Evolutionary conservation across 2,888 invertebrate genomes (phyloP).

Genomic region (Ochropacha duplaris): DNA sequence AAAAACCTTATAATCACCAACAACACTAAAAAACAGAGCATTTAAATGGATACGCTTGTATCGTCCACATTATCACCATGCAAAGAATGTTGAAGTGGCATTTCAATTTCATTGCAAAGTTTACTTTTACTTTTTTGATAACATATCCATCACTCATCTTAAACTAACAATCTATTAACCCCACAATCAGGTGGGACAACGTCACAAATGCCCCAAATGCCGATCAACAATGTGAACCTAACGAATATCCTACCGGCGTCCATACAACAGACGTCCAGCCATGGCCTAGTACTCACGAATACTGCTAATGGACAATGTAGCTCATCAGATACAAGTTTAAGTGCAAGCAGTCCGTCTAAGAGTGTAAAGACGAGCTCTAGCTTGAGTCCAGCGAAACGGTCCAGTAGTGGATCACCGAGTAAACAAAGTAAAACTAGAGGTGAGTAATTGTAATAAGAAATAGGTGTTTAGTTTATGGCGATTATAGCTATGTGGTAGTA

Average conservation of each 20-base stretch:
- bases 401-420: conserved; percentile 91
- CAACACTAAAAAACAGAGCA: no score
- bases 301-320: conserved; percentile 75
- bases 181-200: conserved; percentile 7
- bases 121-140: no score
- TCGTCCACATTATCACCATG: no score
- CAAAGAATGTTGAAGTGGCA: no score
- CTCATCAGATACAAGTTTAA: conserved; percentile 82
- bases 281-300: conserved; percentile 57
- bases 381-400: conserved; percentile 91
- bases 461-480: no score
- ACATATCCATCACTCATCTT: background rate
- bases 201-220: conserved; percentile 58
- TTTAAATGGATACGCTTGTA: no score
- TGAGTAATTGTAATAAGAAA: conserved; percentile 53
- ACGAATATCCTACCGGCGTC: conserved; percentile 58
- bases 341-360: conserved; percentile 92
- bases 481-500: no score
- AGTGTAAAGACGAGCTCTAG: conserved; percentile 94
- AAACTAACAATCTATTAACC: background rate
- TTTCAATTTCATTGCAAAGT: no score
- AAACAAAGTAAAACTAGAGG: conserved; percentile 91
- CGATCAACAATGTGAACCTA: conserved; percentile 71
- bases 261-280: conserved; percentile 61
- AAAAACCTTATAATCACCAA: no score